Evolutionary conservation across 1,140 invertebrate species (phyloP).

Genomic region (Bombus terrestris): DNA sequence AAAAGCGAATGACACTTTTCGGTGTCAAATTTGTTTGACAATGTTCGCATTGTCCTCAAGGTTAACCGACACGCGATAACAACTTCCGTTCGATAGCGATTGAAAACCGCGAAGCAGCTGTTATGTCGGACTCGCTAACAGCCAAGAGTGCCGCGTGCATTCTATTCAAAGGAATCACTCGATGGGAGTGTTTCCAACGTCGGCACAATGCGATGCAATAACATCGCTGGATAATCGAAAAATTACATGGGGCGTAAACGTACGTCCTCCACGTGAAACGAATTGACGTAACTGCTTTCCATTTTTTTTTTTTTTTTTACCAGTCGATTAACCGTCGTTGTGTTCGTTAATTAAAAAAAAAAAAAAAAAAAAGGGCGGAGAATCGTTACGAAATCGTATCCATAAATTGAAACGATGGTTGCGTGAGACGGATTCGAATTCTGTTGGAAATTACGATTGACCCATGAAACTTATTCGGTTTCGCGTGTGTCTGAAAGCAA

Average conservation of each 20-base stretch:
- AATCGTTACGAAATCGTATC: neutral
- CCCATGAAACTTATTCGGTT: neutral
- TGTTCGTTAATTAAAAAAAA: neutral
- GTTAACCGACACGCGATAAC: neutral
- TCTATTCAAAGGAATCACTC: slow-evolving; percentile 6
- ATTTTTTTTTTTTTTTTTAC: neutral
- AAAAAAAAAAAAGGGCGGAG: neutral
- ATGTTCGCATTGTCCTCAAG: neutral
- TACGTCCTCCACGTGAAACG: neutral
- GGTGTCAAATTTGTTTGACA: neutral
- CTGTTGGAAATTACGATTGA: neutral
- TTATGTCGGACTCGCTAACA: neutral
- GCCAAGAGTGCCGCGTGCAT: neutral
- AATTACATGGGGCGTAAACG: slow-evolving; percentile 11
- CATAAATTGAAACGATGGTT: neutral
- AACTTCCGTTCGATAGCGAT: neutral
- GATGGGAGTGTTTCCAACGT: neutral
- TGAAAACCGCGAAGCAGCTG: slow-evolving; percentile 9
- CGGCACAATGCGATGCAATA: neutral
- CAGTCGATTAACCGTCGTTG: neutral
- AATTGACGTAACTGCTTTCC: neutral
- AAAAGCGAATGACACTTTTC: neutral
- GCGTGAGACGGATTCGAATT: neutral
- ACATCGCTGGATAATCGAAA: slow-evolving; percentile 1
- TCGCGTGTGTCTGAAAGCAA: neutral